Conservation (phyloP, 2,797 vertebrate species). For the Tokudaia tokunoshimensis region DNA sequence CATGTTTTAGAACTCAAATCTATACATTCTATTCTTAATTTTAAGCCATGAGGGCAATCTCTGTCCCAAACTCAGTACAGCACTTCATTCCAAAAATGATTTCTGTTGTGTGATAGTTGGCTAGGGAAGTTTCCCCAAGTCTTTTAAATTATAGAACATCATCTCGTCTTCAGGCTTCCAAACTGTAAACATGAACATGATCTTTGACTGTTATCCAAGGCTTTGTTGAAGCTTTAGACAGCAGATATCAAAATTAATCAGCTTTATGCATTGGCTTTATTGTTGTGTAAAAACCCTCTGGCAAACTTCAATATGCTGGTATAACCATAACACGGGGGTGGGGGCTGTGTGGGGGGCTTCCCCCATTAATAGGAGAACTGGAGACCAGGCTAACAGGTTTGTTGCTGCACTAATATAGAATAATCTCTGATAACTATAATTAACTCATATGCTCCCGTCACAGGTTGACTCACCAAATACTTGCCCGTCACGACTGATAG, state of each 20-base stretch:
- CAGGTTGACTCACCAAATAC: slow-evolving; percentile 63
- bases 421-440: slow-evolving; percentile 79
- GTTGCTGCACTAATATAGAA: slow-evolving; percentile 57
- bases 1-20: background rate
- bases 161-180: slow-evolving; percentile 26
- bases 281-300: slow-evolving; percentile 58
- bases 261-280: slow-evolving; percentile 31
- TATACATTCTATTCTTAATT: background rate
- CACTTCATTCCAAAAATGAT: slow-evolving; percentile 1
- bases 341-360: too few relatives aligned
- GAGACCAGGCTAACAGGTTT: slow-evolving; percentile 76
- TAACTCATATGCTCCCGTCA: slow-evolving; percentile 66
- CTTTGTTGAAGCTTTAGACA: slow-evolving; percentile 69
- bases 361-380: slow-evolving; percentile 50
- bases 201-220: slow-evolving; percentile 67
- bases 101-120: background rate
- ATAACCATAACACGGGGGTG: background rate
- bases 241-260: slow-evolving; percentile 59
- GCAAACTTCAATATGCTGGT: background rate
- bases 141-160: slow-evolving; percentile 43
- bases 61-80: background rate
- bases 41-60: background rate
- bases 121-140: slow-evolving; percentile 4
- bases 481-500: slow-evolving; percentile 56
- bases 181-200: slow-evolving; percentile 62